Evolutionary conservation across 1,140 invertebrate genomes (phyloP), one percentile per base, ranked within the genome.

Genomic region (Olivierus martensii): DNA sequence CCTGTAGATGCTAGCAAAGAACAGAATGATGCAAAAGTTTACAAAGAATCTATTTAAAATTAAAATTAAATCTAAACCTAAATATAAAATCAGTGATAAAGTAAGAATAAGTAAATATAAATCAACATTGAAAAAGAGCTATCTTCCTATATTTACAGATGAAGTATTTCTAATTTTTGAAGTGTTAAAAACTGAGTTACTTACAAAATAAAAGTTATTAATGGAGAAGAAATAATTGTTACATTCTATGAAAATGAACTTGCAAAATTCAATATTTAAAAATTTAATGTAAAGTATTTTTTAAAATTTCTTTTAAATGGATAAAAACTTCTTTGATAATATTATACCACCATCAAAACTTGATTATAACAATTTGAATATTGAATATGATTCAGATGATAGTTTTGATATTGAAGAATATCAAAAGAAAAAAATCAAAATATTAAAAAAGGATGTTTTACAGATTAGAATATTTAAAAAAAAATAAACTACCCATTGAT

Each of bases 131-230:
- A 42, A 43, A 18, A 60, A 58, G 56, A 56, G 59, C 4, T 65
- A 61, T 57, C 15, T 51, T 12, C 59, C 59, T 10, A 60, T 56
- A 34, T 65, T 58, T 53, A 59, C 50, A 9, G 51, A 55, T 19
- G 60, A 65, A 51, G 35, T 59, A 34, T 65, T 60, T 52, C 56
- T 41, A 22, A 59, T 64, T 50, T 38, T 28, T 46, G 41, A 65
- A 54, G 37, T 54, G n/a, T 44, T 59, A 21, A 49, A 56, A 44
- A 53, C 46, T 34, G 15, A 21, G 21, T 58, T n/a, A 43, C 56
- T 36, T 46, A 53, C 49, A 51, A 44, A 52, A 46, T 60, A 11
- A 53, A 52, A 41, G 46, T 61, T 51, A 35, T 49, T 21, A 53
- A 36, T 36, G 45, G 42, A n/a, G 49, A 59, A 54, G 18, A 49